Conservation (phyloP, 2,797 vertebrate species). For the Mormyrus hasselquistii region DNA sequence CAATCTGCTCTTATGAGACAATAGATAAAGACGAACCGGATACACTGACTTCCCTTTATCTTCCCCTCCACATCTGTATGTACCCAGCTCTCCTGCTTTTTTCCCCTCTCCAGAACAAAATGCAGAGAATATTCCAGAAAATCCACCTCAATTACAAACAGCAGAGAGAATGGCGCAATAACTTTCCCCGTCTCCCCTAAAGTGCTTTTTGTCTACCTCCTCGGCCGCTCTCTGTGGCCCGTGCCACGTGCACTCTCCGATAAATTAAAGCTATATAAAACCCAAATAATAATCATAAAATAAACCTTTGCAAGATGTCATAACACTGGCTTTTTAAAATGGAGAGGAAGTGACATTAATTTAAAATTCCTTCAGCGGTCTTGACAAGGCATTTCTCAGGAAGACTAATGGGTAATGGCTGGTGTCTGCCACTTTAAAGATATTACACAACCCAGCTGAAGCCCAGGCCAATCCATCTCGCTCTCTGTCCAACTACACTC, state of each 20-base stretch:
- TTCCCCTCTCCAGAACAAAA: conserved; percentile 18
- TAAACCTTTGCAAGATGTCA: conserved; percentile 40
- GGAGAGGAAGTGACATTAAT: conserved; percentile 50
- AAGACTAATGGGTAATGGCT: conserved; percentile 57
- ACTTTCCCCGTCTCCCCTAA: conserved; percentile 9
- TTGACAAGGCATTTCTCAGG: conserved; percentile 52
- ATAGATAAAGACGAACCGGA: not conserved
- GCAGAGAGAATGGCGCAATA: conserved; percentile 8
- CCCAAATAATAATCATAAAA: conserved; percentile 44
- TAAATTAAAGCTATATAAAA: conserved; percentile 39
- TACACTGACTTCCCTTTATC: not conserved
- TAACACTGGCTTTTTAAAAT: conserved; percentile 37
- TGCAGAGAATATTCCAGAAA: conserved; percentile 26
- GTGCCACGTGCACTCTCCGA: conserved; percentile 16
- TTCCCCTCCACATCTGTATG: not conserved
- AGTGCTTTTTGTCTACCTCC: conserved; percentile 4
- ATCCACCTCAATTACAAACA: conserved; percentile 40
- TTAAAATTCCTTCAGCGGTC: conserved; percentile 53
- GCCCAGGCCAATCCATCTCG: conserved; percentile 46
- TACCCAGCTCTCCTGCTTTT: not conserved
- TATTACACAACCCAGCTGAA: conserved; percentile 47
- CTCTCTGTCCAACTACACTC: conserved; percentile 29
- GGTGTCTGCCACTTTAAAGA: conserved; percentile 56
- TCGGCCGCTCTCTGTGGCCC: not conserved
- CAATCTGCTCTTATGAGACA: not conserved